Evolutionary conservation across 2,113 vertebrate genomes (phyloP), one percentile per base, ranked within the genome.

Genomic region (Gorsachius goisagi): DNA sequence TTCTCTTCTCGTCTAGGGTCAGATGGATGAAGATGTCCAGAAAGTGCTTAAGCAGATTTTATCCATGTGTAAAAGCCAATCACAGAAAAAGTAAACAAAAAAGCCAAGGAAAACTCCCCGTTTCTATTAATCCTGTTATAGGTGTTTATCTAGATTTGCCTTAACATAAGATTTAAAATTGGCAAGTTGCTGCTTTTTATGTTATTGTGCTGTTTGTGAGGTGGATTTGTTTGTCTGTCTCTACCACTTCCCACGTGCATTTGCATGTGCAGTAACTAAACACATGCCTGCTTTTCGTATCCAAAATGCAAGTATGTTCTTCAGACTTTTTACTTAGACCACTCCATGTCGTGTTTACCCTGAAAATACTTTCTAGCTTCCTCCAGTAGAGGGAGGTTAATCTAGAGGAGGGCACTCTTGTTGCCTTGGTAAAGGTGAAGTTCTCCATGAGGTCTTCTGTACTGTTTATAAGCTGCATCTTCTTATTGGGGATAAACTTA

Each of bases 11-110:
- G 55, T 94, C 39, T 96, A 99, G 99, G 99, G 99, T 96, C 99
- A 99, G 93, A 99, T 99, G 99, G 99, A 99, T 97, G 99, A 99
- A 98, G 99, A 99, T 53, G 99, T 99, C 60, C 99, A 99, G 97
- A 99, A 99, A 97, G 99, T 99, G 78, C 98, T 99, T 95, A 99
- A 99, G 94, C 99, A 99, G 94, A 99, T 99, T 81, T 98, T 99
- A 63, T 99, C 99, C 3, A 99, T 99, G 99, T 99, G 99, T 97
- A 99, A 99, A 98, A 98, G 98, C 98, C 99, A 99, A 78, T 98
- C 98, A 33, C 99, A 98, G 95, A 98, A 99, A 94, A 99, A 99
- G 98, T 99, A 98, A 98, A 96, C 21, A 77, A 73, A 85, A 80
- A 80, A 28, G 52, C 80, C 82, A 85, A 81, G 72, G 41, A 94